Base-by-base conservation (phyloP, 2,888 invertebrate genomes). In the Pristionchus fissidentatus region DNA sequence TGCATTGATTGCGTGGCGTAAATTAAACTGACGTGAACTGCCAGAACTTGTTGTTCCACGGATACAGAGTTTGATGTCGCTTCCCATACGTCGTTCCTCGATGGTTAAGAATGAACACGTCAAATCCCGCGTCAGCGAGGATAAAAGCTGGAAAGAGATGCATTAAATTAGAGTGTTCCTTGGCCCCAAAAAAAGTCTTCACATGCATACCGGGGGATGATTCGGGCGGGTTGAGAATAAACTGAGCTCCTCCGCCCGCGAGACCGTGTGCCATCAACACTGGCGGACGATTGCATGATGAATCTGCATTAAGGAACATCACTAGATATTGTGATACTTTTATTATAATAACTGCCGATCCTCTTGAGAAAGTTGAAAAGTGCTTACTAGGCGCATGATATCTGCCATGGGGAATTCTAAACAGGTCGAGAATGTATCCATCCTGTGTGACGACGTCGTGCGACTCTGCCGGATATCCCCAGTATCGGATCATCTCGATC, bases 151-250 rank as follows among this genome's bases (percentile, higher is more conserved):
- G 22, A 66, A 26, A 29, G 26, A 57, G 22, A 26, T 26, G 26
- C 26, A n/a, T 26, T 0, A 57, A 29, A 0, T 57, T n/a, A 10
- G n/a, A 26, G n/a, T 57, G 57, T 57, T 26, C 10, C n/a, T 10
- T 57, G 29, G n/a, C 13, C 10, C 8, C 1, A 22, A n/a, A 22
- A 26, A 0, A 1, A n/a, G 57, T 26, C 7, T n/a, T 57, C 7
- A 19, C n/a, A 22, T 22, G 29, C 26, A 5, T 35, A 78, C 78
- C 52, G 13, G 78, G 52, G 22, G 52, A 52, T 1, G 32, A 35
- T n/a, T 78, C 55, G 35, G 78, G 78, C 10, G 78, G 78, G 26
- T 78, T 78, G 52, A 55, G 32, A 38, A 43, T 43, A 52, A 78
- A 78, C 8, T 55, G 26, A 38, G 52, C 52, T 19, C 52, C 26